Conservation (phyloP, 2,113 vertebrate species). For the Ailuropoda melanoleuca region DNA sequence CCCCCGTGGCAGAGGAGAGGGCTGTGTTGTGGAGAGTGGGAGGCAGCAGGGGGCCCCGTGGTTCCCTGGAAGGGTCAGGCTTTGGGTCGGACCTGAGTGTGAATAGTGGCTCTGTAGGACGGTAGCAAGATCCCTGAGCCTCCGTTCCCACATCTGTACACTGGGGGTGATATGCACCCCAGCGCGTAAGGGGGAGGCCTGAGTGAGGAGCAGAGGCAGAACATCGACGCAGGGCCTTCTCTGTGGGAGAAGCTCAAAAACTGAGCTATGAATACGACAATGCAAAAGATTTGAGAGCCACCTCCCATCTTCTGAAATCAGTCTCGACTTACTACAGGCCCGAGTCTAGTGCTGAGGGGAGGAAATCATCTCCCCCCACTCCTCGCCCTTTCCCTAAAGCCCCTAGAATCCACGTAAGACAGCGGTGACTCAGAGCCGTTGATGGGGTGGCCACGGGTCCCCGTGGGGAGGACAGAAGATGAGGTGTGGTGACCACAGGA, state of each 20-base stretch:
- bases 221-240: not conserved
- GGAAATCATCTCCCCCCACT: not conserved
- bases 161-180: not conserved
- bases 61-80: not conserved
- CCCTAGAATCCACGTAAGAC: not conserved
- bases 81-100: not conserved
- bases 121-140: not conserved
- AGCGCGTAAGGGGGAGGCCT: not conserved
- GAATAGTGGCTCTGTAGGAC: not conserved
- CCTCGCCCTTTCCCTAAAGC: not conserved
- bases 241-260: not conserved
- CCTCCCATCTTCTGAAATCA: not conserved
- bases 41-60: fast-evolving
- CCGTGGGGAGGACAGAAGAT: not conserved
- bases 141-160: not conserved
- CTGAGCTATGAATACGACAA: fast-evolving
- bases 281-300: not conserved
- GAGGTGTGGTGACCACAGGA: not conserved
- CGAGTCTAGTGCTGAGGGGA: not conserved
- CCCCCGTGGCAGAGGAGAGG: not conserved
- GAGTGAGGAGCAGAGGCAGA: not conserved
- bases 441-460: not conserved
- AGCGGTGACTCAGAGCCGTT: not conserved
- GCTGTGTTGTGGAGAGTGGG: no score
- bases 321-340: not conserved